Evolutionary conservation across 2,888 invertebrate genomes (phyloP), one percentile per base, ranked within the genome.

Genomic region (Cerastis rubricosa): DNA sequence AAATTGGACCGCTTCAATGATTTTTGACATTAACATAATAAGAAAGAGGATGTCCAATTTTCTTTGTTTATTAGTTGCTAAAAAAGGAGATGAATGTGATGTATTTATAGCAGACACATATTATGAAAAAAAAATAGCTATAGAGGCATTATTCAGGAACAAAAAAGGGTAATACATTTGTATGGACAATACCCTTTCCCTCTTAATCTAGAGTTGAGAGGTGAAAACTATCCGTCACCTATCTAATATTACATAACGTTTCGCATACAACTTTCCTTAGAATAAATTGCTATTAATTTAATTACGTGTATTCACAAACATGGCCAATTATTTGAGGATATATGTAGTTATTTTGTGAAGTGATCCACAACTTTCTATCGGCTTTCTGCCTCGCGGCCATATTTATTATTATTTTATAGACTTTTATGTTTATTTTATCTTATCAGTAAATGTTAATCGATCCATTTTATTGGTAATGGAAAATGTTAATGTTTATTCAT

Each of bases 371-470:
- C 85, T 85, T 85, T 85, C 85, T 77, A 77, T 66, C n/a, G 47
- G 61, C 79, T 84, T 85, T 86, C 84, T 85, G 86, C 76, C 86
- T 78, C 61, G 43, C 45, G 72, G 86, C 70, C 7, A 12, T 67
- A 9, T 83, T 72, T 54, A n/a, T 63, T 63, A 25, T 57, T 68
- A 54, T n/a, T n/a, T 63, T 49, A 70, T 71, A 12, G 11, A 81
- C 7, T 25, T 78, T 80, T 43, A 72, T 51, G 59, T 69, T 71
- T 61, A 71, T 85, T 69, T 78, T 73, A 78, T 84, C 49, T 66
- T 74, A 68, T 40, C 6, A 64, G 54, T 71, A 19, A 1, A 29
- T 54, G 49, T 76, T 82, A 71, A 85, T 82, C 63, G 72, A 65
- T 72, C 19, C 49, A 70, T 74, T n/a, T 45, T 29, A 57, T 64